phyloP scores from a whole-genome alignment of 23 tunicate genomes.

The Aplidium turbinatum region DNA sequence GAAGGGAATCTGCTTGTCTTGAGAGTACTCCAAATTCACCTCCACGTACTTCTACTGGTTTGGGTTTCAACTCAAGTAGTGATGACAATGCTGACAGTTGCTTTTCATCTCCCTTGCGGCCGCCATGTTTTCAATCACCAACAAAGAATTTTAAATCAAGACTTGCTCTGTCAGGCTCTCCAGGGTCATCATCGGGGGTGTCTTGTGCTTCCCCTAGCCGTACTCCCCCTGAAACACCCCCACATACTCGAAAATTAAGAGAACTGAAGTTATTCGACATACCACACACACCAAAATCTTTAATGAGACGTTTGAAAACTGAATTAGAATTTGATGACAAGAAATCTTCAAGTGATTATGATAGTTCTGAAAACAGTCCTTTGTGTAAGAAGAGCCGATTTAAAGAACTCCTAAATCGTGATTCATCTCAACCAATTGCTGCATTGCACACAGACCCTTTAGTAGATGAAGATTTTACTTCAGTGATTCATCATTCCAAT shows the following conservation, averaged over 20 bases:
- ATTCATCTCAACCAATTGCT: no score
- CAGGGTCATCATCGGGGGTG: slow-evolving; percentile 83
- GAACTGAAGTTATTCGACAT: slow-evolving; percentile 89
- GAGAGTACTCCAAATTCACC: slow-evolving; percentile 46
- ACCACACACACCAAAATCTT: slow-evolving; percentile 89
- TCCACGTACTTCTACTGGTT: slow-evolving; percentile 28
- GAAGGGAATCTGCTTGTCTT: slow-evolving; percentile 66
- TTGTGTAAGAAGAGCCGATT: neutral
- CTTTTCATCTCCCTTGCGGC: slow-evolving; percentile 62
- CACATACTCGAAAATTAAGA: slow-evolving; percentile 81
- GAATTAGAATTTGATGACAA: neutral
- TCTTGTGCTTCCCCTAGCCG: slow-evolving; percentile 76
- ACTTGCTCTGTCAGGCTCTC: slow-evolving; percentile 27
- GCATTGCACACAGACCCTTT: neutral
- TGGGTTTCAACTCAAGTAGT: slow-evolving; percentile 62
- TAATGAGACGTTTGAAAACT: slow-evolving; percentile 54
- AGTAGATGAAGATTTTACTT: slow-evolving; percentile 19
- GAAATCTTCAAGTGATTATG: no score
- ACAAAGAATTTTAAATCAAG: slow-evolving; percentile 16
- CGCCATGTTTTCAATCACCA: slow-evolving; percentile 15
- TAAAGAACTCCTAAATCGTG: no score
- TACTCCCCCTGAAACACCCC: slow-evolving; percentile 89
- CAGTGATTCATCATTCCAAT: slow-evolving; percentile 19
- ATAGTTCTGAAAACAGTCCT: neutral
- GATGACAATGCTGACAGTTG: slow-evolving; percentile 80